Conservation (phyloP, 1,140 invertebrate genomes). For the Diachasma alloeum region DNA sequence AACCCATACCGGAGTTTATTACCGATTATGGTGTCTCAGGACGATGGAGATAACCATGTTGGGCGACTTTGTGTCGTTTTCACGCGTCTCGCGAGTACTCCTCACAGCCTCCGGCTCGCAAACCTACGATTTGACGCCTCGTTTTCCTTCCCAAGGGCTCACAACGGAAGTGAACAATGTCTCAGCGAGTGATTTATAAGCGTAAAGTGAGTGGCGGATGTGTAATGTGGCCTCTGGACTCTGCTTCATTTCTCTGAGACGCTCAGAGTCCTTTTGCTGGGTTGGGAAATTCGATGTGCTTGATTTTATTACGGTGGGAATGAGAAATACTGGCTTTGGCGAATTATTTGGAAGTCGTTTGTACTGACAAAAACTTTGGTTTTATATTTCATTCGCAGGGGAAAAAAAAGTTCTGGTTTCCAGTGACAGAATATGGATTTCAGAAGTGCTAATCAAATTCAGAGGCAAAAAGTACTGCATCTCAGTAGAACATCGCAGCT, state of each 20-base stretch:
- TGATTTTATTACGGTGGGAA: neutral
- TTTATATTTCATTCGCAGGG: no score
- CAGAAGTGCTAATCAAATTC: no score
- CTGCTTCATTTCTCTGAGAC: neutral
- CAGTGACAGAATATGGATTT: no score
- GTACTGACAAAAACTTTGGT: no score
- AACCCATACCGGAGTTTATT: neutral
- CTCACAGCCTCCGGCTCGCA: neutral
- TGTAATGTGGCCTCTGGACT: neutral
- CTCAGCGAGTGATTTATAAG: neutral
- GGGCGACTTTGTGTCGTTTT: neutral
- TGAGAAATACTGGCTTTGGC: neutral
- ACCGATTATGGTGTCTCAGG: neutral
- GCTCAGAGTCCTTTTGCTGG: neutral
- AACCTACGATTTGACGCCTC: conserved; percentile 9
- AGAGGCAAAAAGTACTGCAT: no score
- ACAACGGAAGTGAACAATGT: neutral
- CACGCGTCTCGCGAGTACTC: neutral
- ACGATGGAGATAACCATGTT: neutral
- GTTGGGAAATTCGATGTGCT: neutral
- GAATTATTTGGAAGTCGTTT: no score
- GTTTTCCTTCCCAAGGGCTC: conserved; percentile 1
- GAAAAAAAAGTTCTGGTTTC: no score
- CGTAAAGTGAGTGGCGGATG: neutral
- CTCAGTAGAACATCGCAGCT: no score